These are phyloP conservation scores for Heteractis magnifica DNA, from an alignment of 92 coral and sea anemone genomes.

Conservation along the genomic window DNA sequence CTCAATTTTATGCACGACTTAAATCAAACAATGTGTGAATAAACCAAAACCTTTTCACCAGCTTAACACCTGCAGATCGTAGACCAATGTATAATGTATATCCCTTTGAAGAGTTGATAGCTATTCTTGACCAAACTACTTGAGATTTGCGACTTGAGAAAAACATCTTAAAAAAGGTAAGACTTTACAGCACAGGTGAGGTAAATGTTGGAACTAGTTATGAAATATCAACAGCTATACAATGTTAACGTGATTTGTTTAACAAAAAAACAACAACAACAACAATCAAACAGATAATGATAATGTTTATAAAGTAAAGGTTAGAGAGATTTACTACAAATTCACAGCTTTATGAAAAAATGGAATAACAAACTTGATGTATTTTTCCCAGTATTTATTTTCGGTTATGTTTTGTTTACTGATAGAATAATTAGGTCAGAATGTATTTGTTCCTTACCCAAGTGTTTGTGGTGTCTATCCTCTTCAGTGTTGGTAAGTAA, in stretches of 20 bases:
- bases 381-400: neutral
- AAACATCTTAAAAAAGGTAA: neutral
- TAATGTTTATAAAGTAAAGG: too few relatives aligned
- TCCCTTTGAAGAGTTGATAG: neutral
- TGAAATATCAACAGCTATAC: neutral
- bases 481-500: neutral
- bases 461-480: neutral
- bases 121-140: neutral
- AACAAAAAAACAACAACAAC: too few relatives aligned
- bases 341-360: too few relatives aligned
- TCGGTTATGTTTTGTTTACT: neutral
- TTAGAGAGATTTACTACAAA: too few relatives aligned
- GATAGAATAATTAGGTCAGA: too few relatives aligned
- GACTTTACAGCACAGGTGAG: neutral
- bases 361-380: neutral
- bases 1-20: neutral
- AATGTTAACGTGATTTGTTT: too few relatives aligned
- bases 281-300: too few relatives aligned
- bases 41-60: neutral
- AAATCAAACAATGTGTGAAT: neutral
- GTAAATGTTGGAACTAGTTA: neutral
- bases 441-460: neutral
- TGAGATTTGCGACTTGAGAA: neutral
- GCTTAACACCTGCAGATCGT: neutral
- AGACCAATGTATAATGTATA: neutral